phyloP scores from a whole-genome alignment of 2,888 invertebrate species.

The Monochamus alternatus region DNA sequence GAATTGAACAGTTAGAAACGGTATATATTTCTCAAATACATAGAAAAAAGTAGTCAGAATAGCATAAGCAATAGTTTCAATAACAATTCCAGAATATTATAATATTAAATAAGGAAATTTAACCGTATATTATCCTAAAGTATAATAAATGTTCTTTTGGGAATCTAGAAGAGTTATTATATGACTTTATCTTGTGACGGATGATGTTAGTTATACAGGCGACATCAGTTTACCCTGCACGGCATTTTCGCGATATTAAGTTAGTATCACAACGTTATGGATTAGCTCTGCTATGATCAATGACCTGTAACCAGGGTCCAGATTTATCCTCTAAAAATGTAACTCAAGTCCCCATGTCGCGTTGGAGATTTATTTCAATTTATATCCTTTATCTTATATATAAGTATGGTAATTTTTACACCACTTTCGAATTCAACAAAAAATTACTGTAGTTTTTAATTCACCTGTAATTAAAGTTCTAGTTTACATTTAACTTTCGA shows the following conservation, averaged over 20 bases:
- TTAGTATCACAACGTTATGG: conserved; percentile 67
- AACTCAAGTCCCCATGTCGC: conserved; percentile 15
- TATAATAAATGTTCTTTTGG: conserved; percentile 48
- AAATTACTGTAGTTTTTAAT: too few species aligned
- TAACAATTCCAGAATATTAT: background rate
- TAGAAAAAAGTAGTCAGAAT: too few species aligned
- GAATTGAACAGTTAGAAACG: too few species aligned
- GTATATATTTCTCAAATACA: too few species aligned
- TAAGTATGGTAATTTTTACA: too few species aligned
- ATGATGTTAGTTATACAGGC: conserved; percentile 63
- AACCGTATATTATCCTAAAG: conserved; percentile 36
- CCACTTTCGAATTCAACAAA: too few species aligned
- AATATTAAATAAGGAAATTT: background rate
- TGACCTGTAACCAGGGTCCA: conserved; percentile 44
- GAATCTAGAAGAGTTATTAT: conserved; percentile 59
- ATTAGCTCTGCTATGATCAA: conserved; percentile 59
- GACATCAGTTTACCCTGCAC: conserved; percentile 60
- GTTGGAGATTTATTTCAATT: background rate
- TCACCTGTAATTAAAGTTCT: too few species aligned
- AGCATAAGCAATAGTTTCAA: background rate
- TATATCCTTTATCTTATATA: too few species aligned
- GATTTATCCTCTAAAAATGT: conserved; percentile 31
- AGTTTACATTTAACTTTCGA: too few species aligned
- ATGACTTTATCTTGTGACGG: conserved; percentile 63
- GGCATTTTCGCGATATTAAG: conserved; percentile 62